Evolutionary conservation across 2,888 invertebrate genomes (phyloP).

Genomic region (Tiliacea citrago): DNA sequence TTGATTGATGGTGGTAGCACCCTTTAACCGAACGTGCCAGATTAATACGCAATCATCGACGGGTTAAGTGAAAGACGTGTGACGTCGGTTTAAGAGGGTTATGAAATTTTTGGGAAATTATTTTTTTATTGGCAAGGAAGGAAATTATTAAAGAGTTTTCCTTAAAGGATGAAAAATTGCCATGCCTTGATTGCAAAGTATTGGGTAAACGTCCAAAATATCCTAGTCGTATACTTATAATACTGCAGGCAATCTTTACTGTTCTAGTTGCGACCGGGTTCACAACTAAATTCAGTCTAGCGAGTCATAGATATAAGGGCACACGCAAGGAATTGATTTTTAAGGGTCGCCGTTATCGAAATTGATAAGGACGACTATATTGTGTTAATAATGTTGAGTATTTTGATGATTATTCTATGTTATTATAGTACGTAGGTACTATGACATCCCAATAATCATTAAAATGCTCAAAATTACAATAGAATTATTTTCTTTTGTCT

Average conservation of each 20-base stretch:
- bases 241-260: too few species aligned
- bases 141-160: background rate
- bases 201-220: background rate
- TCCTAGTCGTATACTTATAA: too few species aligned
- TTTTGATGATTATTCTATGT: too few species aligned
- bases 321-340: too few species aligned
- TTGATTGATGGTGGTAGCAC: constrained; percentile 58
- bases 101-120: constrained; percentile 6
- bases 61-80: constrained; percentile 48
- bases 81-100: constrained; percentile 30
- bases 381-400: too few species aligned
- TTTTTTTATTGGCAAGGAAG: constrained; percentile 7
- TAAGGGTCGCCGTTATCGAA: too few species aligned
- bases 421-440: too few species aligned
- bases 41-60: constrained; percentile 66
- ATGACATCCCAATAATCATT: too few species aligned
- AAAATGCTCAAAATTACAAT: background rate
- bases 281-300: too few species aligned
- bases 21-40: constrained; percentile 37
- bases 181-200: background rate
- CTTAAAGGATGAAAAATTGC: background rate
- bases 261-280: too few species aligned
- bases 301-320: too few species aligned
- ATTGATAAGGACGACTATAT: too few species aligned
- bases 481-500: background rate